phyloP scores from a whole-genome alignment of 2,888 invertebrate species.

The Drosophila longiperda region DNA sequence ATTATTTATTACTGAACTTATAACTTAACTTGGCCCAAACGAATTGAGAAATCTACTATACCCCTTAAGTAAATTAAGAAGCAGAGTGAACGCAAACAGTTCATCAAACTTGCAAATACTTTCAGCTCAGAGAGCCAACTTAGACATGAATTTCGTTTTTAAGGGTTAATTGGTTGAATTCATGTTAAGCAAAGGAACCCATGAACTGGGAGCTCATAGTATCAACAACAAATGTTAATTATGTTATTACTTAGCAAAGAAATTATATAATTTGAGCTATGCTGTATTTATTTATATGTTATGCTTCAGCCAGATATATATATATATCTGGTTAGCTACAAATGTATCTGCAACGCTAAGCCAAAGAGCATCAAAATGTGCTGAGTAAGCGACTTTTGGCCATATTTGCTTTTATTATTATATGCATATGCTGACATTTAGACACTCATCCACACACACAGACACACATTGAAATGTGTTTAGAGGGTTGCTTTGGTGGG shows the following conservation, averaged over 20 bases:
- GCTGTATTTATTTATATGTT: slow-evolving; percentile 51
- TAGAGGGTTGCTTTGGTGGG: slow-evolving; percentile 23
- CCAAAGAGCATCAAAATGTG: slow-evolving; percentile 57
- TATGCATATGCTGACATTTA: slow-evolving; percentile 79
- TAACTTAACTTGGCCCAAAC: neutral
- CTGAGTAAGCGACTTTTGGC: slow-evolving; percentile 69
- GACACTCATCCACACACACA: slow-evolving; percentile 21
- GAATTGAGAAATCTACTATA: slow-evolving; percentile 21
- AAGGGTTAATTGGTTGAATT: slow-evolving; percentile 68
- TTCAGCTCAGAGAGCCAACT: slow-evolving; percentile 54
- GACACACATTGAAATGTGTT: slow-evolving; percentile 22
- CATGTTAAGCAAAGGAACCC: slow-evolving; percentile 32
- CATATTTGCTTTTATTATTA: slow-evolving; percentile 79
- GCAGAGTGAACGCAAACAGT: slow-evolving; percentile 49
- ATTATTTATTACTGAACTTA: neutral
- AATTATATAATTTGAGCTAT: slow-evolving; percentile 78
- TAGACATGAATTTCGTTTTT: slow-evolving; percentile 55
- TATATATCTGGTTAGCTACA: slow-evolving; percentile 44
- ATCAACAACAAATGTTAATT: slow-evolving; percentile 60
- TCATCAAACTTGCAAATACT: slow-evolving; percentile 65
- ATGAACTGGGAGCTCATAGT: slow-evolving; percentile 13
- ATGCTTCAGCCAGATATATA: slow-evolving; percentile 39
- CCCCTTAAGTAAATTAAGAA: slow-evolving; percentile 19
- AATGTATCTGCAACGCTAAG: slow-evolving; percentile 51
- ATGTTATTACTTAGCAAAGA: slow-evolving; percentile 70